Percentiles rank a stretch among this genome's conserved stretches.
phyloP scores from a whole-genome alignment of 2,113 vertebrate species.

The Scomber japonicus region DNA sequence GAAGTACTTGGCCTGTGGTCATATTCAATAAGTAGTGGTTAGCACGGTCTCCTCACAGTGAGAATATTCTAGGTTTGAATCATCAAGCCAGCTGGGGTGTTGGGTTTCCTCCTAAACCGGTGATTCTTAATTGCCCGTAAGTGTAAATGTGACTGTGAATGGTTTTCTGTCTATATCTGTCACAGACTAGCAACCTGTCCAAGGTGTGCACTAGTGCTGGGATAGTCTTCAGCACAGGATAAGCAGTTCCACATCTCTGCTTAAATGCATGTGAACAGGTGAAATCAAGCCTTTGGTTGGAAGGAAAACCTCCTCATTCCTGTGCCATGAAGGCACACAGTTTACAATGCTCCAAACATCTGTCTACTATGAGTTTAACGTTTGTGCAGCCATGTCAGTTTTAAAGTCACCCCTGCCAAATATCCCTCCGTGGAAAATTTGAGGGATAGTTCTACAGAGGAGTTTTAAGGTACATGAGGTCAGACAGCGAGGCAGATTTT shows the following conservation, averaged over 20 bases:
- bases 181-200: background rate
- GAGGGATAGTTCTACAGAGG: conserved; percentile 36
- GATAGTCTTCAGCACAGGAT: background rate
- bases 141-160: background rate
- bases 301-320: conserved; percentile 19
- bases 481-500: conserved; percentile 51
- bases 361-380: conserved; percentile 46
- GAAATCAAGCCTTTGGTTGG: conserved; percentile 12
- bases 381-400: conserved; percentile 28
- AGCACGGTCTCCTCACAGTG: background rate
- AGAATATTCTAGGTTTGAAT: background rate
- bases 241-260: background rate
- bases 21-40: background rate
- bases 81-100: background rate
- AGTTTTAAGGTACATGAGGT: conserved; percentile 55
- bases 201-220: background rate
- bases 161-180: background rate
- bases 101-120: background rate
- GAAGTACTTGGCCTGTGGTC: too few species aligned
- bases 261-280: background rate
- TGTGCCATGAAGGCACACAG: conserved; percentile 5
- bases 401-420: conserved; percentile 45
- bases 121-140: background rate
- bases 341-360: conserved; percentile 31
- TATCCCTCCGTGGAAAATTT: conserved; percentile 65